Base-by-base conservation (phyloP, 2,113 vertebrate genomes). In the Callaeas wilsoni region DNA sequence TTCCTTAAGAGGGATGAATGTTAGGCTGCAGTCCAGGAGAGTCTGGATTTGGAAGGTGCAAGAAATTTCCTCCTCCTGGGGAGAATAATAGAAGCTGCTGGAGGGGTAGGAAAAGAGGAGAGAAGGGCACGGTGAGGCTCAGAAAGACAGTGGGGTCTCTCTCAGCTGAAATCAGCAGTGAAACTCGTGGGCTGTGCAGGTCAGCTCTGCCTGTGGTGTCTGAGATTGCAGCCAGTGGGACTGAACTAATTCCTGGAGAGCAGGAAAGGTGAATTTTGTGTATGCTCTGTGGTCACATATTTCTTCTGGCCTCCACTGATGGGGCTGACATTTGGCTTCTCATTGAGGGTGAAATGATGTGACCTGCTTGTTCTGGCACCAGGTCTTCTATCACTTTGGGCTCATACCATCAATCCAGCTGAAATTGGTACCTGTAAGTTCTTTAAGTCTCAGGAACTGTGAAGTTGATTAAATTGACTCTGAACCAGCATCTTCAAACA, bases 401-500 rank as follows among this genome's bases (percentile, higher is more conserved):
- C 50, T 84, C 21, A 6, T 56, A 8, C 13, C 83, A 89, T 89
- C 44, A 47, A 20, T 56, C 57, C 65, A 49, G 21, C 84, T 82
- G 78, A 82, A 91, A 77, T 6, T 76, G 62, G 49, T 82, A 87
- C 57, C 60, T 76, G 21, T n/a, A 64, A 44, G 67, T 79, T 84
- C 52, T 87, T 87, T 63, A 52, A 84, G 67, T 90, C 57, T 74
- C n/a, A 69, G 73, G 37, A 70, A 46, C 59, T 37, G 50, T 69
- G 68, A 59, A 41, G 75, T 27, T 96, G 67, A 88, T 91, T 83
- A 91, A 90, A 85, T 52, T 76, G 37, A 84, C 69, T 84, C 84
- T 68, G 81, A 91, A 96, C 37, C 33, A 71, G 30, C 60, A 42
- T 82, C 60, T 89, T 95, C 77, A 81, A 91, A 91, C 25, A 12